phyloP scores from a whole-genome alignment of 2,797 vertebrate genomes.

The Arctocebus calabarensis region DNA sequence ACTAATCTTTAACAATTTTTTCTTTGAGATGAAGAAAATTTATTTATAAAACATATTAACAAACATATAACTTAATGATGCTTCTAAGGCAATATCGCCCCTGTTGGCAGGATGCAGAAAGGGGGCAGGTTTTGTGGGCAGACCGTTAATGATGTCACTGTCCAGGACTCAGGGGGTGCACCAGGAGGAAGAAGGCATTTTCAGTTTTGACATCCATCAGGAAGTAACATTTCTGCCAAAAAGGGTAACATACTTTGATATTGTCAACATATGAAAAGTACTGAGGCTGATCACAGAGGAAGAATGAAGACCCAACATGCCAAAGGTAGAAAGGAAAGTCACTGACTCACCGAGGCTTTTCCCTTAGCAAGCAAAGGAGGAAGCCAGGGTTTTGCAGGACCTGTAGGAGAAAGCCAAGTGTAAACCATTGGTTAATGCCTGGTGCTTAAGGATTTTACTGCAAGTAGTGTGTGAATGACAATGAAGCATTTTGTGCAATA shows the following conservation, averaged over 20 bases:
- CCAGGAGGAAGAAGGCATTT: not conserved
- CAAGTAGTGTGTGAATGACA: not conserved
- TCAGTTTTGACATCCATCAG: not conserved
- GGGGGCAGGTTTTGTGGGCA: not conserved
- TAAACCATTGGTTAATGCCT: not conserved
- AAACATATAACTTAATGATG: not conserved
- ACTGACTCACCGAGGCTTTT: not conserved
- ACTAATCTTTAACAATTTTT: not conserved
- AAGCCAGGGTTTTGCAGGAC: constrained; percentile 20
- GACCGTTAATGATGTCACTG: not conserved
- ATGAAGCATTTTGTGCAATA: constrained; percentile 15
- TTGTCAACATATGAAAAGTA: not conserved
- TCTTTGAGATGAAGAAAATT: constrained; percentile 10
- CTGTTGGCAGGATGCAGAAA: not conserved
- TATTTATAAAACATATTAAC: not conserved
- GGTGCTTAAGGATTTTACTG: constrained; percentile 28
- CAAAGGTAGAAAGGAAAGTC: not conserved
- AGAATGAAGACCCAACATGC: not conserved
- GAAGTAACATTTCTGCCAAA: not conserved
- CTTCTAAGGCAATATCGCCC: not conserved
- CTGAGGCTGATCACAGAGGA: not conserved
- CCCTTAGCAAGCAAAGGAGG: not conserved
- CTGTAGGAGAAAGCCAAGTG: not conserved
- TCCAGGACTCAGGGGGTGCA: not conserved
- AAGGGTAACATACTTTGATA: constrained; percentile 30